Evolutionary conservation across 2,797 vertebrate genomes (phyloP), one percentile per base, ranked within the genome.

Genomic region (Oreochromis mossambicus): DNA sequence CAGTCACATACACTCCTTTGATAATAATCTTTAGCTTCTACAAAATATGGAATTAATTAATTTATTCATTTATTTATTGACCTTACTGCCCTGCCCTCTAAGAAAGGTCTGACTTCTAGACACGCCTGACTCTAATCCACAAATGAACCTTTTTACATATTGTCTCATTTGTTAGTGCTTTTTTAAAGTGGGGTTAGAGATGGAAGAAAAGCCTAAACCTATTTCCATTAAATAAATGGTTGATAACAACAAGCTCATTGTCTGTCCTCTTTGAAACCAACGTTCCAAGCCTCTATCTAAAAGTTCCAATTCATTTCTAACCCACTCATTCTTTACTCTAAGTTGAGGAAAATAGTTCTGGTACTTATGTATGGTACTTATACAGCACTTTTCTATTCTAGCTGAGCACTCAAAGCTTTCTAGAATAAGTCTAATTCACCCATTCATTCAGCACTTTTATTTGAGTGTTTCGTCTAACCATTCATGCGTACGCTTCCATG

Each of bases 31-130:
- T 68, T 68, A 70, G 8, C 66, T 70, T 43, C 14, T 26, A 2
- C 3, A 46, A 70, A 70, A 66, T 41, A 24, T n/a, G 41, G 61
- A 38, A 24, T 66, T 38, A 0, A 34, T 56, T 29, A 0, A 61
- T 61, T 38, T 0, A 38, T 36, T 61, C 0, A 63, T 63, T 41
- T 6, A 68, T 41, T 6, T 41, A 21, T 68, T 68, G 13, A 15
- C 38, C 66, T 26, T 7, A 26, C 13, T 26, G 3, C 38, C 38
- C 38, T 26, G 66, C 21, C 21, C 14, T 15, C 12, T 46, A 46
- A 70, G 21, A 46, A 70, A 46, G 15, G 43, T 32, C 10, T 73
- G 68, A 73, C 26, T 48, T 32, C 68, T 73, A 4, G 46, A 48
- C 43, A 48, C 7, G 26, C 0, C 21, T 46, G 24, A 48, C 66